A percentile compares a stretch with the other conserved stretches of the same genome.
Conservation (phyloP, 2,888 invertebrate genomes). For the Drosophila merina region DNA sequence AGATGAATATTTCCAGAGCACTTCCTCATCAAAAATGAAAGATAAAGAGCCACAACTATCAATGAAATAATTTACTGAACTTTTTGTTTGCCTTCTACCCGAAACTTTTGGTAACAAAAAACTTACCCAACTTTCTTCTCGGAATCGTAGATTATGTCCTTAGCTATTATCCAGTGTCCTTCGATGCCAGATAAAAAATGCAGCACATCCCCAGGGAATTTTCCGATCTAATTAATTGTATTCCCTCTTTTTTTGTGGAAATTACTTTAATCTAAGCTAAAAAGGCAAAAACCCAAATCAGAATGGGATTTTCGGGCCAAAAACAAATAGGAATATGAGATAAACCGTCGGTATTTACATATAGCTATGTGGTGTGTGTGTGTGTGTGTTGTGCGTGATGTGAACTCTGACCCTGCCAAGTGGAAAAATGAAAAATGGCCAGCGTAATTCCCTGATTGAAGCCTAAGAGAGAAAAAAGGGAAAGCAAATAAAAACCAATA, state of each 20-base stretch:
- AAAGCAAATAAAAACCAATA: slow-evolving; percentile 31
- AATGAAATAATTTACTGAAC: slow-evolving; percentile 8
- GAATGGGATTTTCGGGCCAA: neutral
- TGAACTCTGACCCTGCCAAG: slow-evolving; percentile 31
- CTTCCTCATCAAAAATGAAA: neutral
- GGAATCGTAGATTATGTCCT: slow-evolving; percentile 14
- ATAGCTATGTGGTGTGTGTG: slow-evolving; percentile 16
- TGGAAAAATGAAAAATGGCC: slow-evolving; percentile 58
- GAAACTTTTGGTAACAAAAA: slow-evolving; percentile 21
- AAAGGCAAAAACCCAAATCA: slow-evolving; percentile 26
- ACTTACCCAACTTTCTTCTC: neutral
- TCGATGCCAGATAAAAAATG: neutral
- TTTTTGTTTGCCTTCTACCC: slow-evolving; percentile 5
- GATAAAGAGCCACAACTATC: slow-evolving; percentile 1
- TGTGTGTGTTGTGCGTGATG: slow-evolving; percentile 21
- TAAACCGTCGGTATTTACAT: slow-evolving; percentile 37
- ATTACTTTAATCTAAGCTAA: slow-evolving; percentile 11
- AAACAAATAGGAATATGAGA: slow-evolving; percentile 26
- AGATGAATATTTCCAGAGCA: slow-evolving; percentile 1
- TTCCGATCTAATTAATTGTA: slow-evolving; percentile 25
- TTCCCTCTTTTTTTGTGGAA: neutral
- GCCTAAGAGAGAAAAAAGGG: slow-evolving; percentile 30
- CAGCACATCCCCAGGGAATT: neutral
- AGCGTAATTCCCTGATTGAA: slow-evolving; percentile 68
- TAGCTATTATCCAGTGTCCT: slow-evolving; percentile 10